phyloP scores from a whole-genome alignment of 2,888 invertebrate species.

The Oxytorus armatus region DNA sequence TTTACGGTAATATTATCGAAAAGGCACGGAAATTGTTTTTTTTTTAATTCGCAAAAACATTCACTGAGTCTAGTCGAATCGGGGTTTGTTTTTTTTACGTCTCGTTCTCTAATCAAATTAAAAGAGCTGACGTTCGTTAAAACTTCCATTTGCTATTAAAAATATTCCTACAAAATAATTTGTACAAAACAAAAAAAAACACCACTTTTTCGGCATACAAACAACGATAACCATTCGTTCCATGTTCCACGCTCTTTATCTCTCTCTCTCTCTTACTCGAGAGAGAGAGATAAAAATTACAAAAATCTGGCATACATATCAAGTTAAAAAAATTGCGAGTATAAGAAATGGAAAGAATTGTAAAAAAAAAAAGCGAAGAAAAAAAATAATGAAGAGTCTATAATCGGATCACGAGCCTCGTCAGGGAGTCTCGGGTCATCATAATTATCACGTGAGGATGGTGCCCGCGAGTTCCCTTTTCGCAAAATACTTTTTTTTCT shows the following conservation, averaged over 20 bases:
- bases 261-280: slow-evolving; percentile 7
- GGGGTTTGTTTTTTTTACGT: slow-evolving; percentile 29
- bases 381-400: slow-evolving; percentile 51
- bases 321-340: slow-evolving; percentile 43
- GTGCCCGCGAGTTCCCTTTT: slow-evolving; percentile 65
- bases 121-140: slow-evolving; percentile 33
- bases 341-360: slow-evolving; percentile 23
- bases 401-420: slow-evolving; percentile 68
- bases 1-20: slow-evolving; percentile 61
- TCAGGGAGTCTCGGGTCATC: slow-evolving; percentile 67
- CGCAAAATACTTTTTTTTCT: slow-evolving; percentile 62
- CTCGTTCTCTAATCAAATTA: slow-evolving; percentile 24
- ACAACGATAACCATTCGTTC: slow-evolving; percentile 42
- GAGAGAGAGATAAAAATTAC: slow-evolving; percentile 6
- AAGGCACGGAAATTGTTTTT: slow-evolving; percentile 64
- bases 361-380: slow-evolving; percentile 29
- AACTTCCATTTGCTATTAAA: slow-evolving; percentile 33
- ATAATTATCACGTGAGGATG: slow-evolving; percentile 66
- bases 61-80: slow-evolving; percentile 44
- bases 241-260: slow-evolving; percentile 1
- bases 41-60: slow-evolving; percentile 45
- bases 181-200: slow-evolving; percentile 63
- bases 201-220: slow-evolving; percentile 28
- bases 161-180: slow-evolving; percentile 66
- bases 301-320: slow-evolving; percentile 32